phyloP scores from a whole-genome alignment of 2,113 vertebrate genomes.

The Mesoclemmys tuberculata region DNA sequence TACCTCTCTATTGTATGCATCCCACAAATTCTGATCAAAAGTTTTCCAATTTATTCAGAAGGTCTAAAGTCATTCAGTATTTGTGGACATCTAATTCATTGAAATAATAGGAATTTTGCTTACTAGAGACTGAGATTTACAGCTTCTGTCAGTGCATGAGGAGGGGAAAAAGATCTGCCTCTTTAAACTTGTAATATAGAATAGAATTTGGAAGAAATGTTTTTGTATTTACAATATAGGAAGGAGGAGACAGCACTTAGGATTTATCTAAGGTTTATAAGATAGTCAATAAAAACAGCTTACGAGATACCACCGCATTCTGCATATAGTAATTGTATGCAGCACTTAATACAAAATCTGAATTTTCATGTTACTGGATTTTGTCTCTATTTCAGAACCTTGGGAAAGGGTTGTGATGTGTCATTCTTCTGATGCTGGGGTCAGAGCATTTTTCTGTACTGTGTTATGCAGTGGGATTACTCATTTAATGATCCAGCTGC shows the following conservation, averaged over 20 bases:
- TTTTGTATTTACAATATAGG: not conserved
- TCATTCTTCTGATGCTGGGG: not conserved
- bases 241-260: not conserved
- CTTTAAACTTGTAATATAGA: not conserved
- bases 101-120: not conserved
- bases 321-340: not conserved
- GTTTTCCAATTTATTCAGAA: not conserved
- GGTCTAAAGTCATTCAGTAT: not conserved
- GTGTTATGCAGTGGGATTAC: not conserved
- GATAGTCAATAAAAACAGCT: not conserved
- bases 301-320: not conserved
- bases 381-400: not conserved
- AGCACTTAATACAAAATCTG: not conserved
- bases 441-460: not conserved
- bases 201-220: not conserved
- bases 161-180: not conserved
- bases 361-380: not conserved
- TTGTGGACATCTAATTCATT: not conserved
- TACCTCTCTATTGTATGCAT: not conserved
- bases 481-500: not conserved
- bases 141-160: rapidly evolving
- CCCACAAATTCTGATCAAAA: not conserved
- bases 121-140: rapidly evolving
- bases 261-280: not conserved
- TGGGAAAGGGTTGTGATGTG: not conserved